Conservation (phyloP, 2,797 vertebrate genomes). For the Tachyglossus aculeatus region DNA sequence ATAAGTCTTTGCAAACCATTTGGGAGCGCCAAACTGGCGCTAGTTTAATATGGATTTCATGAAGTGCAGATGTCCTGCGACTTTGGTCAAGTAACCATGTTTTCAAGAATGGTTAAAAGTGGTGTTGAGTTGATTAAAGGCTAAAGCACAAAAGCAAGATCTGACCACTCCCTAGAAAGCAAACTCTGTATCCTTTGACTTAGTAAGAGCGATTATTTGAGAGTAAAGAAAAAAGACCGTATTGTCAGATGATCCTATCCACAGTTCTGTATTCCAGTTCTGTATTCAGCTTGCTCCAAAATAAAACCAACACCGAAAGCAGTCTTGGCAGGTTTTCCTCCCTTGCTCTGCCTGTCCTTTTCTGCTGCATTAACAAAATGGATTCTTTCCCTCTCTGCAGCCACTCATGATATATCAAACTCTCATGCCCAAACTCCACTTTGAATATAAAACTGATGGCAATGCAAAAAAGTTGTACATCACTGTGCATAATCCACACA, state of each 20-base stretch:
- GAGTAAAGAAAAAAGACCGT: background rate
- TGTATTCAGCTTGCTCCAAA: background rate
- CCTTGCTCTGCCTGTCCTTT: background rate
- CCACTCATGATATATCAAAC: too few relatives aligned
- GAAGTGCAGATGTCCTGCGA: constrained; percentile 7
- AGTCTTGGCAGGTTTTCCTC: background rate
- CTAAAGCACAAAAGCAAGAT: constrained; percentile 3
- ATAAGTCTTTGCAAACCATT: background rate
- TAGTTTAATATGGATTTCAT: background rate
- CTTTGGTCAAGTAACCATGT: background rate
- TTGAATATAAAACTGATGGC: too few relatives aligned
- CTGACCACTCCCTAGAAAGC: background rate
- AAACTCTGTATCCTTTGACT: constrained; percentile 4
- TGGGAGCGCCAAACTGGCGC: background rate
- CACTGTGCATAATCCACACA: too few relatives aligned
- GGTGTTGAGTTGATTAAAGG: constrained; percentile 8
- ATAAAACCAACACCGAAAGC: background rate
- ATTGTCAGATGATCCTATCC: background rate
- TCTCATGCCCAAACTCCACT: too few relatives aligned
- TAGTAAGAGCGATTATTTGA: background rate
- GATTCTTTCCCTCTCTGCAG: too few relatives aligned
- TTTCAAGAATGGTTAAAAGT: constrained; percentile 7
- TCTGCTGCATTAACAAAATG: too few relatives aligned
- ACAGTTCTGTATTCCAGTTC: too few relatives aligned
- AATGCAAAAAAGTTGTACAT: too few relatives aligned